These are phyloP conservation scores for Chiloscyllium plagiosum DNA, from an alignment of 2,113 vertebrate genomes.

Conservation along the genomic window DNA sequence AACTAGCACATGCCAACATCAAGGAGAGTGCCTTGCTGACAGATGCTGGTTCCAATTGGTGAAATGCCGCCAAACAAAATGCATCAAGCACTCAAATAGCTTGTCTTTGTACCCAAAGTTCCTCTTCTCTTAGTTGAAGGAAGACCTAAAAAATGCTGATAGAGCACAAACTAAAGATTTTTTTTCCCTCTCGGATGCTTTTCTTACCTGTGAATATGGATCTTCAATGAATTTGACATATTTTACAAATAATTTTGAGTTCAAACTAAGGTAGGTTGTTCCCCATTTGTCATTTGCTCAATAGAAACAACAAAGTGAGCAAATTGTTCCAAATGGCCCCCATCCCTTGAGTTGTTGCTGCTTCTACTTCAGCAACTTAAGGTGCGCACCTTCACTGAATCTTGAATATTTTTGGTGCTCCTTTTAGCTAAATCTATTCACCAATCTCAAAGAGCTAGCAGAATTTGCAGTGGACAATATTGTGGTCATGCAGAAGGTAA, in stretches of 20 bases:
- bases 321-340: not conserved
- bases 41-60: slow-evolving; percentile 3
- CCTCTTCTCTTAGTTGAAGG: not conserved
- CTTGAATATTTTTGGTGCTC: not conserved
- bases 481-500: not conserved
- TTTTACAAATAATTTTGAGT: not conserved
- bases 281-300: not conserved
- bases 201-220: not conserved
- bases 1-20: slow-evolving; percentile 31
- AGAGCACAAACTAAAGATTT: not conserved
- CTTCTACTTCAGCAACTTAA: not conserved
- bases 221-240: not conserved
- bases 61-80: slow-evolving; percentile 4
- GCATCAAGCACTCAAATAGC: not conserved
- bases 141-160: not conserved
- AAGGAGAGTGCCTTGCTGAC: slow-evolving; percentile 22
- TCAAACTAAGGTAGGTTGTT: not conserved
- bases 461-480: not conserved
- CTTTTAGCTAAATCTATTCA: not conserved
- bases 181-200: not conserved
- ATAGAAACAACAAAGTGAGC: not conserved
- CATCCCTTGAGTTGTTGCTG: not conserved
- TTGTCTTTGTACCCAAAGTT: not conserved
- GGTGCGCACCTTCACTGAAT: not conserved
- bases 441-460: not conserved